Conservation (phyloP, 2,797 vertebrate species). For the Cephalopachus bancanus region DNA sequence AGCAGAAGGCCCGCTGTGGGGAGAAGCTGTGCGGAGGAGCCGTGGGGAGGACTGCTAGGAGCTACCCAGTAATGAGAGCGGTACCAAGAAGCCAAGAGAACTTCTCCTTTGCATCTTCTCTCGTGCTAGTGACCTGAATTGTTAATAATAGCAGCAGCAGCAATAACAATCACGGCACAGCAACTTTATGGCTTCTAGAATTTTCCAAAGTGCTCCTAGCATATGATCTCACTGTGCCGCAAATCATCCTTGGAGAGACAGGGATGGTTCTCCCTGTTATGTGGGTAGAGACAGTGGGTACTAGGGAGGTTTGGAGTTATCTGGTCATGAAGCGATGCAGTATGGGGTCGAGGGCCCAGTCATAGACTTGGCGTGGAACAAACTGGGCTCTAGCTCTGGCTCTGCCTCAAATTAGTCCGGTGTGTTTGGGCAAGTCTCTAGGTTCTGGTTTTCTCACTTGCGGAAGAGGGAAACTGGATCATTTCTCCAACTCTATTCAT, state of each 20-base stretch:
- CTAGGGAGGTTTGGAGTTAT: neutral
- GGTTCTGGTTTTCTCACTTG: neutral
- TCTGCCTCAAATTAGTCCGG: neutral
- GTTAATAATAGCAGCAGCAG: slow-evolving; percentile 5
- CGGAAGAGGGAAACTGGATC: neutral
- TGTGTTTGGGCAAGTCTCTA: neutral
- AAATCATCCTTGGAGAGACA: neutral
- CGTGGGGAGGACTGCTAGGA: neutral
- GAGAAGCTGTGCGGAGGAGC: neutral
- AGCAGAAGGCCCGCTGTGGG: neutral
- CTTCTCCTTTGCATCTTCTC: neutral
- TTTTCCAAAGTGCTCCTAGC: slow-evolving; percentile 30
- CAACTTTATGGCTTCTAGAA: neutral
- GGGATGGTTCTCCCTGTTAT: neutral
- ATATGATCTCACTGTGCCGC: neutral
- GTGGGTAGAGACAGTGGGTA: neutral
- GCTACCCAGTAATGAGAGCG: neutral
- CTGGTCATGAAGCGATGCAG: neutral
- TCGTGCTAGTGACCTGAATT: neutral
- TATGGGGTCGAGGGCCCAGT: neutral
- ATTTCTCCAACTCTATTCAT: neutral
- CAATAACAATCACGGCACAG: neutral
- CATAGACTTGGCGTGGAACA: neutral
- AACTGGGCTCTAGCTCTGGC: neutral
- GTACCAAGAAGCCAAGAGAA: neutral